Base-by-base conservation (phyloP, 1,140 invertebrate genomes). In the Acromyrmex charruanus region DNA sequence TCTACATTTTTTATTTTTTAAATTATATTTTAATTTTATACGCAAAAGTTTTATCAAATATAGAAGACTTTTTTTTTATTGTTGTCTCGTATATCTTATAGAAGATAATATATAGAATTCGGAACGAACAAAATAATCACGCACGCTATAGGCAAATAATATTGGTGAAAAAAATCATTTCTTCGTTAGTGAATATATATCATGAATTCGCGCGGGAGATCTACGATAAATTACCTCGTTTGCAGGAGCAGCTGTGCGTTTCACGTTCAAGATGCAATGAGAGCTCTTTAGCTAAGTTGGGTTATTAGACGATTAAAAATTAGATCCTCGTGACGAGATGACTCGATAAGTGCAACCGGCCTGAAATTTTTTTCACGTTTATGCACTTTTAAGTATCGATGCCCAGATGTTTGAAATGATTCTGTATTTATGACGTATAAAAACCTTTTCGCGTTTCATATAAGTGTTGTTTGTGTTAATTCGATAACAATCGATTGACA, bases 241-340 rank as follows among this genome's bases (percentile, higher is more conserved):
- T 72, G 66, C 12, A 59, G 25, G 79, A 77, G 66, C 90, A 91
- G 90, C 88, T 90, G 87, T 82, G 65, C 55, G 55, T 31, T 28
- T 12, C 51, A 65, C 59, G 71, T 88, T 69, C 86, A 53, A 87
- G 87, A 88, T 88, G 90, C 53, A 90, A 74, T 12, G 44, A 74
- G 9, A 77, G 35, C 61, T 74, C 80, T 81, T 82, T 44, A 61
- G 44, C 25, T 16, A 53, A 59, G 31, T 84, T 74, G 55, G 31
- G 68, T 25, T 66, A 77, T 55, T 39, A 51, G 21, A 53, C 59
- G 61, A 75, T 89, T 81, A 92, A 86, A 87, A 93, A 93, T 93
- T 89, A 93, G 92, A 93, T 93, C 88, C 72, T 79, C 55, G 18
- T 81, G 68, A 66, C 66, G 77, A 85, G 66, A 86, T 88, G 68